Conservation (phyloP, 2,797 vertebrate species). For the Sebastes diaconus region DNA sequence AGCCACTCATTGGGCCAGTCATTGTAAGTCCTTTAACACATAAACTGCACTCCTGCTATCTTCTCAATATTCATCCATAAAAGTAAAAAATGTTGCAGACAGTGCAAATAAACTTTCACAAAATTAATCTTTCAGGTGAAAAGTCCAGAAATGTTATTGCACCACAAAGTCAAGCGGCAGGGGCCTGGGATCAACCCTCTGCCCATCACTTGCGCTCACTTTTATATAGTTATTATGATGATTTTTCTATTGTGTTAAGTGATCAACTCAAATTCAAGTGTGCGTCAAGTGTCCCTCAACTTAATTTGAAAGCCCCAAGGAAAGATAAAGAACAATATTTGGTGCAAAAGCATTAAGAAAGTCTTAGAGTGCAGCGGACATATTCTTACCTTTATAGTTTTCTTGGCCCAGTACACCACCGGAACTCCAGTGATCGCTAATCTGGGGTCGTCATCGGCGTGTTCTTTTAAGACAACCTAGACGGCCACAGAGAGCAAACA, state of each 20-base stretch:
- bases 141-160: not conserved
- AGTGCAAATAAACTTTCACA: not conserved
- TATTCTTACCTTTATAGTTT: slow-evolving; percentile 87
- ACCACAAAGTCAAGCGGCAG: not conserved
- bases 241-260: not conserved
- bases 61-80: not conserved
- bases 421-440: slow-evolving; percentile 93
- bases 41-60: not conserved
- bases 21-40: not conserved
- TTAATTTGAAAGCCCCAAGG: not conserved
- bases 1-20: not conserved
- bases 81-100: not conserved
- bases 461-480: slow-evolving; percentile 93
- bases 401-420: slow-evolving; percentile 94
- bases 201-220: not conserved
- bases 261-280: not conserved
- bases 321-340: not conserved
- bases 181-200: not conserved
- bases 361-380: not conserved
- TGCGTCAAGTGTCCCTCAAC: not conserved
- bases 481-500: not conserved
- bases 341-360: not conserved
- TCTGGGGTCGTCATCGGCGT: slow-evolving; percentile 91
- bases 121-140: not conserved
- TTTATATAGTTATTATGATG: not conserved